A percentile compares a stretch with the other conserved stretches of the same genome.
Evolutionary conservation across 2,797 vertebrate species (phyloP).

Genomic region (Hemitrygon akajei): DNA sequence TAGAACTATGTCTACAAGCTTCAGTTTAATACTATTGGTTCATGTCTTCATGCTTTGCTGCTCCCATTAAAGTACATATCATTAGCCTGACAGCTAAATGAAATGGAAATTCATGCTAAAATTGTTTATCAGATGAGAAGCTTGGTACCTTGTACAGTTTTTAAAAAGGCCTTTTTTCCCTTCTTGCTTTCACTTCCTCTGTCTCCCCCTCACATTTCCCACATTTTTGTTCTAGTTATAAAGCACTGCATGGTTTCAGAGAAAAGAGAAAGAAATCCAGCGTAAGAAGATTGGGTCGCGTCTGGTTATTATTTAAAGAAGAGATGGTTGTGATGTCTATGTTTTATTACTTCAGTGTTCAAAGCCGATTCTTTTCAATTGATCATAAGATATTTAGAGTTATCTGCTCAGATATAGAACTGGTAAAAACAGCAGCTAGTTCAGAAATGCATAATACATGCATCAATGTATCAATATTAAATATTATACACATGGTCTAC

Average conservation of each 20-base stretch:
- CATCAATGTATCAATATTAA: slow-evolving; percentile 1
- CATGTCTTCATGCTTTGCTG: slow-evolving; percentile 66
- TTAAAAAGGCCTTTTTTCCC: neutral
- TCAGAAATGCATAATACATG: slow-evolving; percentile 14
- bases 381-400: neutral
- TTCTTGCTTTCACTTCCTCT: neutral
- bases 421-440: neutral
- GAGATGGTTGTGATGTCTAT: neutral
- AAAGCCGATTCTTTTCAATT: neutral
- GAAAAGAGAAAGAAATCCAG: neutral
- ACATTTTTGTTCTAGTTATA: neutral
- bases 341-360: slow-evolving; percentile 23
- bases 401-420: neutral
- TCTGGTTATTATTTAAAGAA: neutral
- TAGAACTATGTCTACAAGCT: slow-evolving; percentile 40
- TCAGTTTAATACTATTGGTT: slow-evolving; percentile 62
- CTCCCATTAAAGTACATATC: slow-evolving; percentile 69
- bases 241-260: neutral
- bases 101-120: slow-evolving; percentile 75
- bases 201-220: neutral
- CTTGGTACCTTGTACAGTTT: neutral
- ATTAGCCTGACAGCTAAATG: slow-evolving; percentile 70
- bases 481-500: neutral
- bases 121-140: slow-evolving; percentile 40
- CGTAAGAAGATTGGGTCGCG: neutral